Conservation (phyloP, 2,797 vertebrate genomes). For the Pipistrellus pipistrellus region DNA sequence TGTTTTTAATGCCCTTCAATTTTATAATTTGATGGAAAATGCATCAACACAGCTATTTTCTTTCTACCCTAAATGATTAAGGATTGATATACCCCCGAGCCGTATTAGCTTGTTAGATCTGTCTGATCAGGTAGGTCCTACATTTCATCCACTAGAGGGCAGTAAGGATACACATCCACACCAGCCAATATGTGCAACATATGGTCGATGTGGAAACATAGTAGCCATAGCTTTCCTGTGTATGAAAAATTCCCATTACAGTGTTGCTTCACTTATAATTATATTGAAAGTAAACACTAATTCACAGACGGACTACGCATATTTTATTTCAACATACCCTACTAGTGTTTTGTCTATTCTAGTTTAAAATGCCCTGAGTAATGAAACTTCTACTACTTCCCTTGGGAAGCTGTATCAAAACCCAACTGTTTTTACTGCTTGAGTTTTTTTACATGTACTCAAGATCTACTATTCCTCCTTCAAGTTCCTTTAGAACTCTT, state of each 20-base stretch:
- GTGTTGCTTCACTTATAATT: slow-evolving; percentile 86
- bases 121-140: slow-evolving; percentile 81
- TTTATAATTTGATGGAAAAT: slow-evolving; percentile 86
- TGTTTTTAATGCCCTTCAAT: slow-evolving; percentile 87
- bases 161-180: slow-evolving; percentile 81
- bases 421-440: slow-evolving; percentile 69
- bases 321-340: slow-evolving; percentile 83
- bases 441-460: slow-evolving; percentile 41
- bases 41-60: slow-evolving; percentile 86
- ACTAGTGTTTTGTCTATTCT: slow-evolving; percentile 82
- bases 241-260: slow-evolving; percentile 84
- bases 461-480: slow-evolving; percentile 58
- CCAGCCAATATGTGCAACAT: slow-evolving; percentile 84
- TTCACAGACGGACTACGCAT: slow-evolving; percentile 83
- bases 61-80: slow-evolving; percentile 83
- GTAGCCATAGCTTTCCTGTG: slow-evolving; percentile 84
- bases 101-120: slow-evolving; percentile 53
- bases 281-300: slow-evolving; percentile 86
- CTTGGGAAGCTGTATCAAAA: slow-evolving; percentile 75
- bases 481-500: slow-evolving; percentile 53
- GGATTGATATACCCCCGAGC: slow-evolving; percentile 82
- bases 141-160: slow-evolving; percentile 85
- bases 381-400: slow-evolving; percentile 73
- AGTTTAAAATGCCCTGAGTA: slow-evolving; percentile 77
- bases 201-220: slow-evolving; percentile 84